Conservation (phyloP, 2,888 invertebrate species). For the Lasioglossum malachurum region DNA sequence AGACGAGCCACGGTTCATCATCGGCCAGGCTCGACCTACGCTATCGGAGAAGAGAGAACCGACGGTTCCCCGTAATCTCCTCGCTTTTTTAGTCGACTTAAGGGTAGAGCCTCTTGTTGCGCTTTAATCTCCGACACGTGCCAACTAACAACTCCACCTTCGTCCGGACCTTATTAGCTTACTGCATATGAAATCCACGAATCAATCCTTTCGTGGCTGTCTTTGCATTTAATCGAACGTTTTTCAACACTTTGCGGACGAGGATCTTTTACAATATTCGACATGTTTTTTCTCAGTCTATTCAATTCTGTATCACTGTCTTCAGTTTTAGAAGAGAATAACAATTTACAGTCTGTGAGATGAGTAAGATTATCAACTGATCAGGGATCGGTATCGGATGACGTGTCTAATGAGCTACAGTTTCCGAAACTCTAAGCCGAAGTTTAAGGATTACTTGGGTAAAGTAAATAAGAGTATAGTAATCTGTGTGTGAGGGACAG, state of each 20-base stretch:
- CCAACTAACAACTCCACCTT: slow-evolving; percentile 40
- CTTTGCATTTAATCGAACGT: neutral
- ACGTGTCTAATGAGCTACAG: neutral
- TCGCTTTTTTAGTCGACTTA: slow-evolving; percentile 46
- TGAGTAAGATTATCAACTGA: too few species aligned
- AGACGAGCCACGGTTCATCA: slow-evolving; percentile 64
- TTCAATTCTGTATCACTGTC: too few species aligned
- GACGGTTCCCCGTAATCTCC: slow-evolving; percentile 52
- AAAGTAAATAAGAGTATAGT: slow-evolving; percentile 1
- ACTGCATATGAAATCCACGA: neutral
- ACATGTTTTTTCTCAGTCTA: neutral
- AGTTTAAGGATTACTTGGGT: neutral
- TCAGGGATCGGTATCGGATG: neutral
- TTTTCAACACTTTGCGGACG: neutral
- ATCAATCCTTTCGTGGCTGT: neutral
- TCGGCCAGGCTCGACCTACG: slow-evolving; percentile 65
- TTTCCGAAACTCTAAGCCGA: neutral
- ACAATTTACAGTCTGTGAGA: too few species aligned
- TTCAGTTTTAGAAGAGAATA: too few species aligned
- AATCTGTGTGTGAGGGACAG: neutral
- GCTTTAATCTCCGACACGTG: slow-evolving; percentile 62
- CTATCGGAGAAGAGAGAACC: slow-evolving; percentile 45
- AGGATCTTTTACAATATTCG: neutral
- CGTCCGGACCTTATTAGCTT: neutral
- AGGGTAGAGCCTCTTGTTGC: slow-evolving; percentile 54